Percentiles rank a stretch among this genome's conserved stretches.
These are phyloP conservation scores for Morpho deidamia DNA, from an alignment of 2,888 invertebrate genomes.

Conservation along the genomic window DNA sequence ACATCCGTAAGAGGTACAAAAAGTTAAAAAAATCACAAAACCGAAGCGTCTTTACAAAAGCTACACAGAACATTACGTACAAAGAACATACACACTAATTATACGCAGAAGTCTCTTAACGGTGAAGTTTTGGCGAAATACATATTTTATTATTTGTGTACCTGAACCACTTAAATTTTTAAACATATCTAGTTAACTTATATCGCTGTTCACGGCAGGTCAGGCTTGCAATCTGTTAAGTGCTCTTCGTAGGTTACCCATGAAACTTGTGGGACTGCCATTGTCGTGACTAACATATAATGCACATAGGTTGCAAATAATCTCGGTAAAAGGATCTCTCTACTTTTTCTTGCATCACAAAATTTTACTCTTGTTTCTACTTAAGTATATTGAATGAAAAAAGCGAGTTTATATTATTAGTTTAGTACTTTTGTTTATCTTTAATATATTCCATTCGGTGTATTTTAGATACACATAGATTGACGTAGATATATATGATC, in stretches of 20 bases:
- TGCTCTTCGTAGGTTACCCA: constrained; percentile 32
- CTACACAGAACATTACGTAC: too few species aligned
- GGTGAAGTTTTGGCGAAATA: too few species aligned
- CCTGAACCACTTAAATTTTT: background rate
- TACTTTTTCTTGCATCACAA: constrained; percentile 5
- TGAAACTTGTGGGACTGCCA: constrained; percentile 20
- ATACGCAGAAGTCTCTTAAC: too few species aligned
- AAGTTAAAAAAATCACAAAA: too few species aligned
- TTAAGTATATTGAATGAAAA: constrained; percentile 1
- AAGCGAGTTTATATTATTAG: background rate
- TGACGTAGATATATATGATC: too few species aligned
- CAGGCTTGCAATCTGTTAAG: constrained; percentile 49
- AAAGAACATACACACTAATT: too few species aligned
- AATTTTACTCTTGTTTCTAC: constrained; percentile 2
- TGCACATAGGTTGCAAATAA: constrained; percentile 8
- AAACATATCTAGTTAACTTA: constrained; percentile 16
- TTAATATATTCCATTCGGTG: background rate
- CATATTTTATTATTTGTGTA: too few species aligned
- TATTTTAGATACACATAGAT: too few species aligned
- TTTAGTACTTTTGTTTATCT: background rate
- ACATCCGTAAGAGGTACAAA: too few species aligned
- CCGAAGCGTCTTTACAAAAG: too few species aligned
- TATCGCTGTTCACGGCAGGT: constrained; percentile 27
- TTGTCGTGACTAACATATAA: constrained; percentile 16
- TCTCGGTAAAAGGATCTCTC: constrained; percentile 13